phyloP scores from a whole-genome alignment of 2,888 invertebrate genomes.

The Xanthia icteritia region DNA sequence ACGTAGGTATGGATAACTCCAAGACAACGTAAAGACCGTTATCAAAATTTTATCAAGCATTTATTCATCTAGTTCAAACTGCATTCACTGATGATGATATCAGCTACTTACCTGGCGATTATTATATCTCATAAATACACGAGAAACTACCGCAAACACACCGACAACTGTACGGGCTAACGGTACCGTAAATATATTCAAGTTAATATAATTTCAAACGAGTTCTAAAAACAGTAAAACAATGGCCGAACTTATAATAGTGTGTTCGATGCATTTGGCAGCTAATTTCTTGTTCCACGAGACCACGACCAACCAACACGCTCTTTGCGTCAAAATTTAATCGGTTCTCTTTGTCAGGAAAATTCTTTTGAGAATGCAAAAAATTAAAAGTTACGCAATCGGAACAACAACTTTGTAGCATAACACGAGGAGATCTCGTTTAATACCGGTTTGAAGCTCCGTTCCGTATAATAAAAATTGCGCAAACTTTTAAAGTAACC shows the following conservation, averaged over 20 bases:
- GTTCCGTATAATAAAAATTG: constrained; percentile 52
- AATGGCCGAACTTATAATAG: constrained; percentile 88
- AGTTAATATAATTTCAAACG: constrained; percentile 76
- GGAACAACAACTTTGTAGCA: constrained; percentile 54
- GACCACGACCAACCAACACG: constrained; percentile 71
- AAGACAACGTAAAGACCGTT: not conserved
- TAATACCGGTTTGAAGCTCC: constrained; percentile 53
- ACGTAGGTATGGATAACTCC: too few species aligned
- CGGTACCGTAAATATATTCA: constrained; percentile 73
- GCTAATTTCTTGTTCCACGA: constrained; percentile 86
- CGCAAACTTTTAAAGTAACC: constrained; percentile 53
- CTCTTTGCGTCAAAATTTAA: constrained; percentile 84
- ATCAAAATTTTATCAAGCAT: not conserved
- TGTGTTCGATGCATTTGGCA: constrained; percentile 89
- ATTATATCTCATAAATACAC: constrained; percentile 32
- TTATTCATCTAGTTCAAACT: constrained; percentile 4
- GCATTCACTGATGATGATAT: constrained; percentile 30
- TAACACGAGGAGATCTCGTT: constrained; percentile 42
- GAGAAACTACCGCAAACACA: constrained; percentile 50
- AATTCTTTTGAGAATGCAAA: constrained; percentile 69
- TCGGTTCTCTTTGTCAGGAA: constrained; percentile 77
- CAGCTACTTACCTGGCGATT: constrained; percentile 15
- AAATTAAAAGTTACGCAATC: constrained; percentile 66
- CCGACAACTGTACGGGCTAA: constrained; percentile 61
- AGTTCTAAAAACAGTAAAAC: constrained; percentile 87